phyloP scores from a whole-genome alignment of 2,888 invertebrate species.

The Mythimna lalbum region DNA sequence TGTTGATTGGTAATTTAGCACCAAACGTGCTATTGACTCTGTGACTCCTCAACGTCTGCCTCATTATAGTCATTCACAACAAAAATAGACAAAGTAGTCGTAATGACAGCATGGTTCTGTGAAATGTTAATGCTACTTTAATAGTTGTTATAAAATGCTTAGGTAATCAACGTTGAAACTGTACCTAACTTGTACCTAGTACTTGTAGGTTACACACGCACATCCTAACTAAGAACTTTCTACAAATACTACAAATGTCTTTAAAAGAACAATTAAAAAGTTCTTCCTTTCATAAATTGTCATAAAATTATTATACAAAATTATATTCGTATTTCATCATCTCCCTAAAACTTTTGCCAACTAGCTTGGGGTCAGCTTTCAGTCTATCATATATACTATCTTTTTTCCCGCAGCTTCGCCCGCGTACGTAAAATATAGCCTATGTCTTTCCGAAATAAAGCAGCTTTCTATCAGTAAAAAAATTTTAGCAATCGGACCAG shows the following conservation, averaged over 20 bases:
- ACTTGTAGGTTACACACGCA: slow-evolving; percentile 12
- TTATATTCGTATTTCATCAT: too few relatives aligned
- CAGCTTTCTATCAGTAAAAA: too few relatives aligned
- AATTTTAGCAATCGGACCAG: too few relatives aligned
- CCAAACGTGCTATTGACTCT: slow-evolving; percentile 26
- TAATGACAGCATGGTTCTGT: slow-evolving; percentile 31
- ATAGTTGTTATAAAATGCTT: slow-evolving; percentile 50
- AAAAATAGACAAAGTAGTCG: slow-evolving; percentile 27
- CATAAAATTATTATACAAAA: too few relatives aligned
- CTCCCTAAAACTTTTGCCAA: too few relatives aligned
- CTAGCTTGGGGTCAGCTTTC: too few relatives aligned
- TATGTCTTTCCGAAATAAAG: too few relatives aligned
- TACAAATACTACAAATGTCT: neutral
- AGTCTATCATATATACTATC: too few relatives aligned
- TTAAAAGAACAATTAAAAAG: too few relatives aligned
- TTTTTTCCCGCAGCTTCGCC: too few relatives aligned
- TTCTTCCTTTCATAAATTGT: too few relatives aligned
- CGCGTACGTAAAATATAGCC: too few relatives aligned
- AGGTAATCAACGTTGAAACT: slow-evolving; percentile 35
- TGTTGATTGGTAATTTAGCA: slow-evolving; percentile 48
- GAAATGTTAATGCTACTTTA: slow-evolving; percentile 54
- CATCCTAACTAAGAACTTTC: slow-evolving; percentile 28
- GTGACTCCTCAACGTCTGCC: slow-evolving; percentile 3
- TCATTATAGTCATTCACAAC: slow-evolving; percentile 30
- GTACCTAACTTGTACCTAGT: neutral